Conservation (phyloP, 2,113 vertebrate species). For the zebrafish (Danio rerio) region DNA sequence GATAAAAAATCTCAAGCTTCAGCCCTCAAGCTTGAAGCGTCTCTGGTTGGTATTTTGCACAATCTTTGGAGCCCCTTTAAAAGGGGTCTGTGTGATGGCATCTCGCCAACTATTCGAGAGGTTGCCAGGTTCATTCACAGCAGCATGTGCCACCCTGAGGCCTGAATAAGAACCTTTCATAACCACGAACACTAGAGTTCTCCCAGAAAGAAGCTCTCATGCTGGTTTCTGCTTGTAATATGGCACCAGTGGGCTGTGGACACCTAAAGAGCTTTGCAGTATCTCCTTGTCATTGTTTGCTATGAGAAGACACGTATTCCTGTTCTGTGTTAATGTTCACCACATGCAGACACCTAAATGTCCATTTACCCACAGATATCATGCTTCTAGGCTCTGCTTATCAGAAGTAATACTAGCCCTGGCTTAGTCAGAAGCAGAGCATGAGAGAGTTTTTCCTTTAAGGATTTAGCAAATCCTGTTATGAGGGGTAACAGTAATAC, state of each 20-base stretch:
- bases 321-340: background rate
- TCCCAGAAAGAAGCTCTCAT: slow-evolving; percentile 10
- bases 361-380: background rate
- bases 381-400: background rate
- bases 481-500: slow-evolving; percentile 13
- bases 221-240: slow-evolving; percentile 39
- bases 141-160: slow-evolving; percentile 29
- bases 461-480: slow-evolving; percentile 31
- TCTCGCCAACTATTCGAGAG: slow-evolving; percentile 54
- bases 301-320: slow-evolving; percentile 24
- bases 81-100: slow-evolving; percentile 41
- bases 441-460: slow-evolving; percentile 28
- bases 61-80: background rate
- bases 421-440: slow-evolving; percentile 9
- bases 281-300: background rate
- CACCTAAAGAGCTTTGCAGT: background rate
- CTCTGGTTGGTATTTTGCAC: background rate
- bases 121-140: slow-evolving; percentile 61
- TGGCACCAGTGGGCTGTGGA: slow-evolving; percentile 39
- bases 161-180: slow-evolving; percentile 15
- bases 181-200: slow-evolving; percentile 48
- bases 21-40: background rate
- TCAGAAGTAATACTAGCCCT: slow-evolving; percentile 10
- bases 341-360: slow-evolving; percentile 8
- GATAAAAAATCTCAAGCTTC: too few species aligned